A percentile compares a stretch with the other conserved stretches of the same genome.
Conservation (phyloP, 2,888 invertebrate species). For the Micoletzkya japonica region DNA sequence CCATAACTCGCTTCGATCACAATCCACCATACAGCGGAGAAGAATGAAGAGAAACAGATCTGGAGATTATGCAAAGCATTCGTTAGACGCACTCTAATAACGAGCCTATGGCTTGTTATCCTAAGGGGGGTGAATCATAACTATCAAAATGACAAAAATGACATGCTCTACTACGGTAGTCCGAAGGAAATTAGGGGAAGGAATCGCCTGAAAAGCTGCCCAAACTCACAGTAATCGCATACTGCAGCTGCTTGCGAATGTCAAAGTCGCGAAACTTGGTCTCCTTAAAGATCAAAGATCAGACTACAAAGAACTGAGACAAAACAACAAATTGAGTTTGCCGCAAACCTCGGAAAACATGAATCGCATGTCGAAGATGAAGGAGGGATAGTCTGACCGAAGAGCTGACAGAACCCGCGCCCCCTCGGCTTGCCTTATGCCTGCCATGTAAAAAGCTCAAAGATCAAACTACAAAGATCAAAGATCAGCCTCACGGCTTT, state of each 20-base stretch:
- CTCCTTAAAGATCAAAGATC: background rate
- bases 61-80: no score
- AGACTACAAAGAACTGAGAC: background rate
- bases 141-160: no score
- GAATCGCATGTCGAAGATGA: slow-evolving; percentile 41
- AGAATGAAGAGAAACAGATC: no score
- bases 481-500: slow-evolving; percentile 34
- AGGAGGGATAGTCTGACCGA: slow-evolving; percentile 31
- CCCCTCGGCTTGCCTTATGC: slow-evolving; percentile 34
- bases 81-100: no score
- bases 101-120: no score
- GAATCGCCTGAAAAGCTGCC: no score
- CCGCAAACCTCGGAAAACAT: slow-evolving; percentile 19
- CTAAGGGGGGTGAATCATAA: no score
- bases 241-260: slow-evolving; percentile 38
- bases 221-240: slow-evolving; percentile 42
- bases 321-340: background rate
- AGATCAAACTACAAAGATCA: background rate
- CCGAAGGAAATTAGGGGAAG: no score
- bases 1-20: no score
- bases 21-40: no score
- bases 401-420: slow-evolving; percentile 30
- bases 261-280: background rate
- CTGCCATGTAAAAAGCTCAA: slow-evolving; percentile 28
- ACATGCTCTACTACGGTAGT: no score